Evolutionary conservation across 1,140 invertebrate genomes (phyloP).

Genomic region (Heterodera carotae): DNA sequence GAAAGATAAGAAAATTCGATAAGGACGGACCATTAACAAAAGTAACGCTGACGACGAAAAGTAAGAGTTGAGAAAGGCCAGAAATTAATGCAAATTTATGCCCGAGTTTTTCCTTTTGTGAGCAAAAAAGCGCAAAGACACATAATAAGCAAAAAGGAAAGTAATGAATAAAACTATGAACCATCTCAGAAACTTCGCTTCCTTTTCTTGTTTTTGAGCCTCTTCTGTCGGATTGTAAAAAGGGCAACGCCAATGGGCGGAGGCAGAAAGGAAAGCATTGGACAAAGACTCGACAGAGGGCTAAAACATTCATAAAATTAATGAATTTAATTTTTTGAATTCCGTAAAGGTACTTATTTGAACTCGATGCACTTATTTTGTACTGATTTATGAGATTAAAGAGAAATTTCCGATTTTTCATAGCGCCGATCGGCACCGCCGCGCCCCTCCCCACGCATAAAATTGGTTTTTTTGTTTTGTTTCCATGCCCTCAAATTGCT

Average conservation of each 20-base stretch:
- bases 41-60: too few species aligned
- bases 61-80: too few species aligned
- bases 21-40: background rate
- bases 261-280: background rate
- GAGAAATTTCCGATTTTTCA: too few species aligned
- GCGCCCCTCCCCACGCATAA: too few species aligned
- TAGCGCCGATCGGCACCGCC: too few species aligned
- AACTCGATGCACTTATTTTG: too few species aligned
- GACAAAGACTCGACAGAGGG: background rate
- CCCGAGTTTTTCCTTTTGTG: background rate
- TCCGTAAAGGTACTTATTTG: too few species aligned
- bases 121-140: background rate
- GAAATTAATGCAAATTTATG: background rate
- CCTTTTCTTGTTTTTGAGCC: background rate
- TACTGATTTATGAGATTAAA: too few species aligned
- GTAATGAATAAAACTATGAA: background rate
- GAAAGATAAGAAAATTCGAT: background rate
- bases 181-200: background rate
- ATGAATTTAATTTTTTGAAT: too few species aligned
- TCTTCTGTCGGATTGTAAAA: background rate
- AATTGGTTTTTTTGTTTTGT: too few species aligned
- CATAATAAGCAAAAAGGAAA: background rate
- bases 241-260: background rate
- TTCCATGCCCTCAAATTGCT: too few species aligned
- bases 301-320: background rate